Evolutionary conservation across 2,888 invertebrate genomes (phyloP).

Genomic region (Cantharis rustica): DNA sequence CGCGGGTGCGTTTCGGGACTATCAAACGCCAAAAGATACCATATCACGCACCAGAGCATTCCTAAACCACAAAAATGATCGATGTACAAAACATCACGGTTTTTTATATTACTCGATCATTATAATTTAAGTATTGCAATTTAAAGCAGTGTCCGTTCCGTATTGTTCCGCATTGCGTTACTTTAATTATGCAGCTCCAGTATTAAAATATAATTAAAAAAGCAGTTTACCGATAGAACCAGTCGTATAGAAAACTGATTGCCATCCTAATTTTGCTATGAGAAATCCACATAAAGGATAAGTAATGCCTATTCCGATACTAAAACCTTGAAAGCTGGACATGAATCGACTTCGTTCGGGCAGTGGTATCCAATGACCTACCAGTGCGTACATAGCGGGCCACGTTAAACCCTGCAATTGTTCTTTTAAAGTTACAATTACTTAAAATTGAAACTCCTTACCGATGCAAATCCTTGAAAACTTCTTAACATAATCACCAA

Average conservation of each 20-base stretch:
- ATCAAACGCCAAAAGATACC: slow-evolving; percentile 72
- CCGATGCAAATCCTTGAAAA: slow-evolving; percentile 72
- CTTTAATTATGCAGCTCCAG: not conserved
- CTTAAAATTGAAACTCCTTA: slow-evolving; percentile 47
- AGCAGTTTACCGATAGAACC: slow-evolving; percentile 61
- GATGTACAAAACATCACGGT: not conserved
- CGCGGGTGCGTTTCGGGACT: slow-evolving; percentile 71
- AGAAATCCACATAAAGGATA: slow-evolving; percentile 73
- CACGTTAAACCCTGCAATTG: slow-evolving; percentile 67
- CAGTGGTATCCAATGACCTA: slow-evolving; percentile 75
- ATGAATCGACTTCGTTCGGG: slow-evolving; percentile 73
- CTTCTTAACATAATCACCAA: slow-evolving; percentile 66
- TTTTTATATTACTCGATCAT: not conserved
- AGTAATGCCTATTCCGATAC: slow-evolving; percentile 73
- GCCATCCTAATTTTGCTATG: slow-evolving; percentile 71
- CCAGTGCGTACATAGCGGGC: slow-evolving; percentile 78
- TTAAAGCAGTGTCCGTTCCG: not conserved
- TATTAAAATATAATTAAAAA: not conserved
- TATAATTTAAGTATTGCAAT: not conserved
- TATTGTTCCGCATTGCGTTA: not conserved
- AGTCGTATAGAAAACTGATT: slow-evolving; percentile 71
- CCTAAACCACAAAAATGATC: slow-evolving; percentile 33
- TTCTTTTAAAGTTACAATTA: not conserved
- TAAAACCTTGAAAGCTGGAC: slow-evolving; percentile 78
- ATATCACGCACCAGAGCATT: slow-evolving; percentile 67